Evolutionary conservation across 2,797 vertebrate genomes (phyloP).

Genomic region (Australoheros facetus): DNA sequence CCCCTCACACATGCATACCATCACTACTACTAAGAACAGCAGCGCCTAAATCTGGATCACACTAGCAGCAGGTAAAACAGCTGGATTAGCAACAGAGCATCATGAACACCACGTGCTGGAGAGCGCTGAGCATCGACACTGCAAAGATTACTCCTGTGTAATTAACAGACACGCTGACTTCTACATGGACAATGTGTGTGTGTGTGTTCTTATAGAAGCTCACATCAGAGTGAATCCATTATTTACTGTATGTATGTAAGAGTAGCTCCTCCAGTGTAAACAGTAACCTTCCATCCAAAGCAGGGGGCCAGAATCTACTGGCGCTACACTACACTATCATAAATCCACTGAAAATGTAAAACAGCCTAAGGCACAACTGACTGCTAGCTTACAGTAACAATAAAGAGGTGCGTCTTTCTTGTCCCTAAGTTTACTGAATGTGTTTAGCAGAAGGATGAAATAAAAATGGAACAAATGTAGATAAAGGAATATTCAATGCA

Average conservation of each 20-base stretch:
- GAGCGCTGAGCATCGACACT: slow-evolving; percentile 21
- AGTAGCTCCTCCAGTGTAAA: slow-evolving; percentile 69
- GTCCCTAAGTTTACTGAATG: slow-evolving; percentile 27
- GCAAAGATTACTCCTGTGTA: neutral
- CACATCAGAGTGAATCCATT: slow-evolving; percentile 20
- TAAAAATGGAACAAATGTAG: slow-evolving; percentile 7
- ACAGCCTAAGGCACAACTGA: slow-evolving; percentile 44
- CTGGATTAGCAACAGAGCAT: slow-evolving; percentile 53
- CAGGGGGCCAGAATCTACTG: slow-evolving; percentile 39
- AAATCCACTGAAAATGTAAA: slow-evolving; percentile 37
- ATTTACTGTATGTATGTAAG: slow-evolving; percentile 21
- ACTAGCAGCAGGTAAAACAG: slow-evolving; percentile 75
- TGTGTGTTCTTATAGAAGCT: slow-evolving; percentile 32
- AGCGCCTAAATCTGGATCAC: slow-evolving; percentile 69
- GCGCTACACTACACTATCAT: slow-evolving; percentile 26
- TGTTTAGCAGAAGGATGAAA: slow-evolving; percentile 12
- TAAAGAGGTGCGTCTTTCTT: slow-evolving; percentile 64
- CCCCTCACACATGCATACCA: slow-evolving; percentile 4
- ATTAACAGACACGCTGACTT: slow-evolving; percentile 13
- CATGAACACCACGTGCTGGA: slow-evolving; percentile 36
- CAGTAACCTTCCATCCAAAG: slow-evolving; percentile 51
- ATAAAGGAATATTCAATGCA: neutral
- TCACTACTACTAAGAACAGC: slow-evolving; percentile 49
- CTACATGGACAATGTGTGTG: slow-evolving; percentile 9
- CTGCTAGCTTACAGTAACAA: slow-evolving; percentile 66